These are phyloP conservation scores for Phocides pigmalion DNA, from an alignment of 1,140 invertebrate species.

Conservation along the genomic window DNA sequence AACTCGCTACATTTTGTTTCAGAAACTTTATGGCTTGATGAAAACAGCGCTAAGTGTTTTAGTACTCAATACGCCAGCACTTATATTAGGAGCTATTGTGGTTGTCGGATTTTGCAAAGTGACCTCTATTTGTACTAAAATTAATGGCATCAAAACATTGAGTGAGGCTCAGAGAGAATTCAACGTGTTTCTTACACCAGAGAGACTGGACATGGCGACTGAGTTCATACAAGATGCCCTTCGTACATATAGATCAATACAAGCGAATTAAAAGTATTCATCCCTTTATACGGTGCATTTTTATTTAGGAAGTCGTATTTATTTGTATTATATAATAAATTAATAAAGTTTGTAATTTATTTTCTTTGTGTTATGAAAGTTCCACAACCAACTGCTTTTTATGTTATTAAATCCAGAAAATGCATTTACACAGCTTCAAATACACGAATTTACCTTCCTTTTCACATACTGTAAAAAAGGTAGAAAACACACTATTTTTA, in stretches of 20 bases:
- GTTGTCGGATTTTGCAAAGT: slow-evolving; percentile 44
- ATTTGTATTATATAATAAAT: slow-evolving; percentile 11
- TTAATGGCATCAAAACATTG: slow-evolving; percentile 17
- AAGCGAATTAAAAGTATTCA: neutral
- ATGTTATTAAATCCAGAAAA: no score
- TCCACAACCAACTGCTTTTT: no score
- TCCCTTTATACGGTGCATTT: neutral
- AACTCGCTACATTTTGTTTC: slow-evolving; percentile 17
- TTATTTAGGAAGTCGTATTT: neutral
- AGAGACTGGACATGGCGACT: slow-evolving; percentile 40
- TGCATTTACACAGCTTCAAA: no score
- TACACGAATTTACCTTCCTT: no score
- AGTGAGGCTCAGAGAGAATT: slow-evolving; percentile 33
- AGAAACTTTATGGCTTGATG: slow-evolving; percentile 33
- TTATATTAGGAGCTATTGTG: slow-evolving; percentile 35
- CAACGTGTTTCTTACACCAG: slow-evolving; percentile 37
- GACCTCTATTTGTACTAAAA: slow-evolving; percentile 39
- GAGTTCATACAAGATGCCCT: slow-evolving; percentile 47
- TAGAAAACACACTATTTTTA: no score
- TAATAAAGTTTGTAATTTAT: neutral
- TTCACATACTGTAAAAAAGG: no score
- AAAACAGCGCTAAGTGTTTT: slow-evolving; percentile 32
- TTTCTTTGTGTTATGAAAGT: no score
- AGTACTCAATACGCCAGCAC: slow-evolving; percentile 26
- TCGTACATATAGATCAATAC: slow-evolving; percentile 35